Base-by-base conservation (phyloP, 2,113 vertebrate species). In the Sinocyclocheilus anophthalmus region DNA sequence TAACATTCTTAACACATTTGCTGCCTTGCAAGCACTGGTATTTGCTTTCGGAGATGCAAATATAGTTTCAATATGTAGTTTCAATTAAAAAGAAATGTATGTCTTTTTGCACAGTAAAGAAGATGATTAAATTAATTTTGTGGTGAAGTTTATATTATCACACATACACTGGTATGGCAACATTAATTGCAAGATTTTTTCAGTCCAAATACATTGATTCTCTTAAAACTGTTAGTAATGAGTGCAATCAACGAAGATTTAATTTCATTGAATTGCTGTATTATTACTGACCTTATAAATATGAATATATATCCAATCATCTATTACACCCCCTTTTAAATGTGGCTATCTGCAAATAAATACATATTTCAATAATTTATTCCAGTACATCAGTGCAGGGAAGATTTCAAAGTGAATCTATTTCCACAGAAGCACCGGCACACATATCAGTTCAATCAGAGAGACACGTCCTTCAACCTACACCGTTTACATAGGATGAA, bases 381-480 rank as follows among this genome's bases (percentile, higher is more conserved):
- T 24, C 13, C 12, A 80, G 14, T 9, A 63, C 57, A n/a, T 20
- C 11, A 50, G 20, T 20, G 30, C 30, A 85, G 84, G 45, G 59
- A 76, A 63, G 37, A 85, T 73, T 67, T 45, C 45, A 82, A 50
- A 63, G 63, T 65, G 57, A 81, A 65, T 81, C 37, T 65, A 26
- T 22, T 37, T 18, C 53, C 39, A 45, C 37, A 63, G 18, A 57
- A 79, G 59, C 76, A 55, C 76, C 3, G 0, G 26, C 76, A 22
- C 37, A 76, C 72, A 48, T 45, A 48, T 84, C 55, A 13, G 33
- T 75, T 84, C 37, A 84, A 78, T 78, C 59, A 69, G 42, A 78
- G 69, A 37, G 30, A 77, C 84, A 55, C 10, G 75, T 39, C 61
- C 84, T 79, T 78, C 73, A 77, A 61, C 55, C 45, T 24, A 33